Conservation (phyloP, 1,140 invertebrate species). For the Danaus melanippus region DNA sequence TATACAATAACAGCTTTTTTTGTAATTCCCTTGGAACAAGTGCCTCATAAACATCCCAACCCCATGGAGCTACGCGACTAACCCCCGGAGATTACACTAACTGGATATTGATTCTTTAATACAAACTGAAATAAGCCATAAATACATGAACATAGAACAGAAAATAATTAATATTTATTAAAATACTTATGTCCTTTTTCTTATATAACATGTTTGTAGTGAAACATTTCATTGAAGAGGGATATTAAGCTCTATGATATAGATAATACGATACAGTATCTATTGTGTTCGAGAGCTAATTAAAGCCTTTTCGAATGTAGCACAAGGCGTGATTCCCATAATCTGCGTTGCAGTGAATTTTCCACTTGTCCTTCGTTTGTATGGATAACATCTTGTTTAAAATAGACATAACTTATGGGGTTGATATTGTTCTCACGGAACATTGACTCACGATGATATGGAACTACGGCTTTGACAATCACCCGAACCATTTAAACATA, state of each 20-base stretch:
- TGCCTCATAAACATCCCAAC: constrained; percentile 60
- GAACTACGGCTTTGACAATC: too few relatives aligned
- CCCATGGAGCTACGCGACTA: constrained; percentile 55
- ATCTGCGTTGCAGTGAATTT: constrained; percentile 60
- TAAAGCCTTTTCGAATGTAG: constrained; percentile 24
- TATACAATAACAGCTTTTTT: constrained; percentile 55
- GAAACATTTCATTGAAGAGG: constrained; percentile 1
- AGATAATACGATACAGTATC: constrained; percentile 16
- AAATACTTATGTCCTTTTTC: too few relatives aligned
- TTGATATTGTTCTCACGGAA: too few relatives aligned
- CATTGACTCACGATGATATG: too few relatives aligned
- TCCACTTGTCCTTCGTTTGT: constrained; percentile 56
- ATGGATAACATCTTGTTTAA: constrained; percentile 59
- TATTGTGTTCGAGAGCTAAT: not conserved
- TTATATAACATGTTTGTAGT: constrained; percentile 24
- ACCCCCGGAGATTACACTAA: constrained; percentile 48
- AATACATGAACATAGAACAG: constrained; percentile 2
- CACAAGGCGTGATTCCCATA: constrained; percentile 60
- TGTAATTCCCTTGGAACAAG: constrained; percentile 59
- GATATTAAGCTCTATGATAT: constrained; percentile 15
- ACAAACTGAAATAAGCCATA: constrained; percentile 17
- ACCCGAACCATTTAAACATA: too few relatives aligned
- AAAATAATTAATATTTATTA: constrained; percentile 11
- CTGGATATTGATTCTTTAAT: constrained; percentile 37
- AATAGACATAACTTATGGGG: constrained; percentile 15